Conservation (phyloP, 2,888 invertebrate species). For the Galerucella calmariensis region DNA sequence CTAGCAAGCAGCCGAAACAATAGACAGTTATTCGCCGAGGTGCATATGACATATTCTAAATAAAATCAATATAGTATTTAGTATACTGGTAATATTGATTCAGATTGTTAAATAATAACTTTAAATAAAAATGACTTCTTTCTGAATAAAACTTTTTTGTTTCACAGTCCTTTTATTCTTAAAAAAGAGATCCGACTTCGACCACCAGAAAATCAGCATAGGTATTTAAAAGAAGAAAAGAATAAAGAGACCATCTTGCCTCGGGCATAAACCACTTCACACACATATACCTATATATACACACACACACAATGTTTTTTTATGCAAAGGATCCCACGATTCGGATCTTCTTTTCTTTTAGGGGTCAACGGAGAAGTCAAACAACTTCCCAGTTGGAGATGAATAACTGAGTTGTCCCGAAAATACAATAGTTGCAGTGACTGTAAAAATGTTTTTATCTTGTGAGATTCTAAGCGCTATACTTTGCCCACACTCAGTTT, state of each 20-base stretch:
- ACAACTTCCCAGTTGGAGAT: slow-evolving; percentile 37
- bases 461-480: background rate
- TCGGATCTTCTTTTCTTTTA: slow-evolving; percentile 25
- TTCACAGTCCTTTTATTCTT: slow-evolving; percentile 7
- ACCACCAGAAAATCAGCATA: slow-evolving; percentile 27
- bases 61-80: background rate
- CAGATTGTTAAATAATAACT: no score
- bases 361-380: slow-evolving; percentile 42
- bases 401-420: slow-evolving; percentile 28
- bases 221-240: slow-evolving; percentile 14
- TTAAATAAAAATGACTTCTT: background rate
- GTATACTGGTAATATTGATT: background rate
- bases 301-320: slow-evolving; percentile 26
- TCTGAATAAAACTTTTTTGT: slow-evolving; percentile 11
- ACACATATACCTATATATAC: slow-evolving; percentile 3
- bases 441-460: slow-evolving; percentile 1
- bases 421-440: slow-evolving; percentile 4
- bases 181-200: slow-evolving; percentile 14
- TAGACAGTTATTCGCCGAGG: no score
- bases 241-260: slow-evolving; percentile 29
- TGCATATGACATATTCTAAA: background rate
- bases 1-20: no score
- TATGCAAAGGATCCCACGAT: slow-evolving; percentile 42
- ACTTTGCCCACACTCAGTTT: no score
- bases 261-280: slow-evolving; percentile 33